Evolutionary conservation across 1,140 invertebrate genomes (phyloP).

Genomic region (Forficula auricularia): DNA sequence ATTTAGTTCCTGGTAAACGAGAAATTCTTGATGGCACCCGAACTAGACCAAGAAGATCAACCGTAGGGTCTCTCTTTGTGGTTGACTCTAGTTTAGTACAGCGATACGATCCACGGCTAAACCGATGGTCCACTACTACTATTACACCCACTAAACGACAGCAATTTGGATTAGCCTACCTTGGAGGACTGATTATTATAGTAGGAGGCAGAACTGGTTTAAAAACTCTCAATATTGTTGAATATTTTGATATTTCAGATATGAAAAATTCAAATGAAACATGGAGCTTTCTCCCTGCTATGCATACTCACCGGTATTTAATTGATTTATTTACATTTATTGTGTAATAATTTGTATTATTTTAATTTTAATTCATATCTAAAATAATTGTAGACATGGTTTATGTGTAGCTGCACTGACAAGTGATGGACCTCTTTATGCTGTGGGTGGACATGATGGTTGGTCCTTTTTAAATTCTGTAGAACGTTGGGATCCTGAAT

Average conservation of each 20-base stretch:
- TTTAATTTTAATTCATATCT: background rate
- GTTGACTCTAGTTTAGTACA: conserved; percentile 47
- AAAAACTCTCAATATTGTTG: conserved; percentile 68
- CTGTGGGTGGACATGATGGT: conserved; percentile 84
- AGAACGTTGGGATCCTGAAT: conserved; percentile 76
- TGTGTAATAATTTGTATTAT: no score
- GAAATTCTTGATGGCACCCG: conserved; percentile 55
- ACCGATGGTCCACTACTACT: conserved; percentile 48
- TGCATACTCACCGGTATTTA: conserved; percentile 78
- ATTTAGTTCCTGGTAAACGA: conserved; percentile 68
- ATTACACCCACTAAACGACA: conserved; percentile 28
- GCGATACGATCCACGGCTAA: conserved; percentile 66
- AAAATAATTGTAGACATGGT: background rate
- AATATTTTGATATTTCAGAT: conserved; percentile 14
- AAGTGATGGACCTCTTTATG: conserved; percentile 67
- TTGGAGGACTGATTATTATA: conserved; percentile 64
- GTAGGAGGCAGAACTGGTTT: conserved; percentile 85
- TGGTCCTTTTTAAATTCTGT: conserved; percentile 90
- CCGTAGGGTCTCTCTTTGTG: conserved; percentile 67
- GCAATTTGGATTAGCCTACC: conserved; percentile 77
- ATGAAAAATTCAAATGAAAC: conserved; percentile 45
- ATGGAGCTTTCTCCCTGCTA: conserved; percentile 66
- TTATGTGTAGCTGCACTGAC: conserved; percentile 63
- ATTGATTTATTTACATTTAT: no score
- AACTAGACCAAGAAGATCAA: conserved; percentile 76